phyloP scores from a whole-genome alignment of 23 tunicate species.

The Trididemnum clinides region DNA sequence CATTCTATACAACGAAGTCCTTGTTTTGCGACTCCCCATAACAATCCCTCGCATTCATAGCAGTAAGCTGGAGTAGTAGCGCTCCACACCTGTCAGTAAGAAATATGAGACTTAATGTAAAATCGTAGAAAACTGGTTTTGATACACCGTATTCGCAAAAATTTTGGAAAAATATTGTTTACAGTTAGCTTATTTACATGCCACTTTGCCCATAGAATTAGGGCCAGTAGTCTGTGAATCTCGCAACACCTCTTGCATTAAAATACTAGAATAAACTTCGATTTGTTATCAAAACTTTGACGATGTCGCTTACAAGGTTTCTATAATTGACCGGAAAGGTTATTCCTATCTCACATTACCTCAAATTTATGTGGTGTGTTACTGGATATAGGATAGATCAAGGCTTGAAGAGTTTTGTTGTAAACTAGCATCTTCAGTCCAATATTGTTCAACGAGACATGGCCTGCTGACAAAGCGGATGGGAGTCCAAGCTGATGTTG shows the following conservation, averaged over 20 bases:
- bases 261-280: no score
- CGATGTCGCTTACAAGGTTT: no score
- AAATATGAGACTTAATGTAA: background rate
- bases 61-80: conserved; percentile 86
- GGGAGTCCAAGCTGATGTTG: conserved; percentile 82
- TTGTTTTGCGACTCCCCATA: conserved; percentile 93
- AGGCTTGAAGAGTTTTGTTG: conserved; percentile 93
- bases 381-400: conserved; percentile 84
- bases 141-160: no score
- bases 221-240: no score
- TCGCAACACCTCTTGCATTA: no score
- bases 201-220: no score
- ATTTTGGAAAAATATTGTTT: no score
- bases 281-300: no score
- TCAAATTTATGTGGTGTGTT: conserved; percentile 89
- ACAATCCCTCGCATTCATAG: conserved; percentile 78
- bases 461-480: conserved; percentile 70
- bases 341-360: no score
- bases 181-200: no score
- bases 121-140: no score
- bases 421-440: conserved; percentile 93
- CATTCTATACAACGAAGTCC: conserved; percentile 85
- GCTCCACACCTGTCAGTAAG: conserved; percentile 44
- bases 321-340: no score
- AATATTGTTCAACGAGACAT: conserved; percentile 67